Percentiles rank a stretch among this genome's conserved stretches.
Conservation (phyloP, 2,113 vertebrate species). For the Plestiodon gilberti region DNA sequence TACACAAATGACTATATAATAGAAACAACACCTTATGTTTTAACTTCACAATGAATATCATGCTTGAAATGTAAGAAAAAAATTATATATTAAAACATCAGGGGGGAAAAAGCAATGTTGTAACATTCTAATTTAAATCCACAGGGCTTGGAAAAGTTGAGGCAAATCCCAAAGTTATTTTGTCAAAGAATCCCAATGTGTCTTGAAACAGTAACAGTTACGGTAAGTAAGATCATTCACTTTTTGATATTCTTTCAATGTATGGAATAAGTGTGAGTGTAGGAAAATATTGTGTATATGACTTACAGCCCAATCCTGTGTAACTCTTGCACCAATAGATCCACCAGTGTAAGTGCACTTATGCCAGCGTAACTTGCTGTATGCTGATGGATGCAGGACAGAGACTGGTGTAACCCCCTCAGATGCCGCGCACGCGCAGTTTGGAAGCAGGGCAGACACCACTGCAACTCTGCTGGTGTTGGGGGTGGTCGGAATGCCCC, state of each 20-base stretch:
- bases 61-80: background rate
- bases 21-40: background rate
- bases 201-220: background rate
- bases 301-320: too few species aligned
- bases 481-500: too few species aligned
- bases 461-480: too few species aligned
- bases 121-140: conserved; percentile 20
- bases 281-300: too few species aligned
- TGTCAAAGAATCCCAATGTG: conserved; percentile 7
- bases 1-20: background rate
- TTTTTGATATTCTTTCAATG: background rate
- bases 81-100: background rate
- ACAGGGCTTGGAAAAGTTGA: conserved; percentile 1
- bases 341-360: too few species aligned
- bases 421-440: too few species aligned
- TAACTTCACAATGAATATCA: background rate
- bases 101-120: background rate
- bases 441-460: too few species aligned
- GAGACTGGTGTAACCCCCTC: too few species aligned
- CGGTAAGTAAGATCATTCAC: conserved; percentile 8
- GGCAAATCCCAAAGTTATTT: background rate
- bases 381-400: too few species aligned
- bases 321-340: too few species aligned
- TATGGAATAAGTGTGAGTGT: background rate
- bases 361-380: too few species aligned